phyloP scores from a whole-genome alignment of 2,113 vertebrate species.

The Pitta sordida region DNA sequence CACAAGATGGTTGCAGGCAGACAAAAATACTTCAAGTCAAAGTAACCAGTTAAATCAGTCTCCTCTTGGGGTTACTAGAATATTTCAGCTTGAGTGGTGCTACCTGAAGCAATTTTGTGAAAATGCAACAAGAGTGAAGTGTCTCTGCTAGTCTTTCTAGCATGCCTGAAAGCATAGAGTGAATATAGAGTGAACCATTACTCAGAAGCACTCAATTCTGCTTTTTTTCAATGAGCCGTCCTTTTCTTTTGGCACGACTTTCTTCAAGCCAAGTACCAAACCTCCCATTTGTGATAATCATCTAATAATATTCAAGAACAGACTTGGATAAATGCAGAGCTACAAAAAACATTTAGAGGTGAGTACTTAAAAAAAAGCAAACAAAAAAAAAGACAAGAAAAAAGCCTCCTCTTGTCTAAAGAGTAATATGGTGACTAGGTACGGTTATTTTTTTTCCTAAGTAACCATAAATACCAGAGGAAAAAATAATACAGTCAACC shows the following conservation, averaged over 20 bases:
- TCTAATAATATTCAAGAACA: neutral
- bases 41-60: neutral
- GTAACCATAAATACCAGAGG: neutral
- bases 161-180: neutral
- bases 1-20: neutral
- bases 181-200: neutral
- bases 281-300: neutral
- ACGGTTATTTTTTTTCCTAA: neutral
- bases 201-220: neutral
- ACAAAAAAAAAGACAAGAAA: no score
- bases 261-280: neutral
- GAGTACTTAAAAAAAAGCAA: neutral
- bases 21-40: neutral
- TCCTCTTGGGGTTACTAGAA: neutral
- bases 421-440: neutral
- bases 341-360: neutral
- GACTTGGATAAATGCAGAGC: neutral
- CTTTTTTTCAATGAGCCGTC: neutral
- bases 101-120: neutral
- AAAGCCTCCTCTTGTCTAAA: neutral
- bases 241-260: neutral
- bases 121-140: neutral
- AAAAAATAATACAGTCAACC: neutral
- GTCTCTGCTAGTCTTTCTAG: neutral
- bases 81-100: neutral